Percentiles rank a stretch among this genome's conserved stretches.
Conservation (phyloP, 1,140 invertebrate species). For the Sycobia sp. region DNA sequence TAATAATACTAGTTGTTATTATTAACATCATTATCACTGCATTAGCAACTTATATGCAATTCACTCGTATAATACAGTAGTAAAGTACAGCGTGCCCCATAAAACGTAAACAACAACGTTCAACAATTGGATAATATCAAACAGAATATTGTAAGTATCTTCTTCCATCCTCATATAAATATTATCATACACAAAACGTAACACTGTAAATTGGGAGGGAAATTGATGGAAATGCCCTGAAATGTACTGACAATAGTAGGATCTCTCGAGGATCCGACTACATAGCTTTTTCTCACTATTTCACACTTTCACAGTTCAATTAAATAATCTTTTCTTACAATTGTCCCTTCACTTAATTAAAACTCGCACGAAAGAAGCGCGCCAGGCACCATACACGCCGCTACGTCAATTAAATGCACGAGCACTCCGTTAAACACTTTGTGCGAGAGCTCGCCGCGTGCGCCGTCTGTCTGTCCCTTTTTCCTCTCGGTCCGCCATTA, state of each 20-base stretch:
- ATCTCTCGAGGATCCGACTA: conserved; percentile 2
- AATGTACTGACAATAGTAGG: conserved; percentile 35
- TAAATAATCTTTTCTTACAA: too few species aligned
- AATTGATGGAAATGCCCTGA: conserved; percentile 46
- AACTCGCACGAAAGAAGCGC: too few species aligned
- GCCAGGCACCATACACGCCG: conserved; percentile 22
- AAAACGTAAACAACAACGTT: conserved; percentile 60
- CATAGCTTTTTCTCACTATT: neutral
- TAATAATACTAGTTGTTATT: conserved; percentile 41
- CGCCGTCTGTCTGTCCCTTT: neutral
- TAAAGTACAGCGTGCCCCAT: conserved; percentile 60
- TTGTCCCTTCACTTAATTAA: too few species aligned
- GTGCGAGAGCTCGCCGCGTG: too few species aligned
- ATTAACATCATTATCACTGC: conserved; percentile 42
- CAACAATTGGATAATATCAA: conserved; percentile 61
- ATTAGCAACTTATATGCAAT: conserved; percentile 44
- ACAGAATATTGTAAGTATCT: conserved; percentile 44
- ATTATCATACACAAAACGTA: conserved; percentile 59
- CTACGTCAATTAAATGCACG: conserved; percentile 27
- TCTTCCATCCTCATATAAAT: conserved; percentile 42
- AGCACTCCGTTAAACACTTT: neutral
- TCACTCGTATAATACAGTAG: conserved; percentile 54
- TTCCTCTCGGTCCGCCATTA: neutral
- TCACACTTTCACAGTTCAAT: too few species aligned
- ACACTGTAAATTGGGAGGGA: conserved; percentile 50